Percentiles rank a stretch among this genome's conserved stretches.
phyloP scores from a whole-genome alignment of 2,888 invertebrate species.

The Yponomeuta cagnagella region DNA sequence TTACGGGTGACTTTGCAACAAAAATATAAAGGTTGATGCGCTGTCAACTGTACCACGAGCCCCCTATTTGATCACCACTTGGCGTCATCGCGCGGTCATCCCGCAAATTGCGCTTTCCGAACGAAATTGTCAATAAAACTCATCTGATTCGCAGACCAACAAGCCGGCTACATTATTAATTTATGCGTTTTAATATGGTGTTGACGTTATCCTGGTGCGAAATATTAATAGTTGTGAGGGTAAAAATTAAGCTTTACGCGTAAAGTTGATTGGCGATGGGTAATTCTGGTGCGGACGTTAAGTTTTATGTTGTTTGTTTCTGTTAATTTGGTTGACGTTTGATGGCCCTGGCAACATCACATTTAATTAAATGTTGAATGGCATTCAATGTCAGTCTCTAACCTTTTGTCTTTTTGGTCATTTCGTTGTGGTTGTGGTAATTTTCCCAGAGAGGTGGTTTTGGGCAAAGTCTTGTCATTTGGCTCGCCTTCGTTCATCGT shows the following conservation, averaged over 20 bases:
- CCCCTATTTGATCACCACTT: slow-evolving; percentile 71
- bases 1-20: no score
- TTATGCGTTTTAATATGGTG: slow-evolving; percentile 75
- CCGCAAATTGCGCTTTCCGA: slow-evolving; percentile 75
- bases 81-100: slow-evolving; percentile 65
- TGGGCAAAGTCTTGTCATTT: slow-evolving; percentile 42
- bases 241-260: slow-evolving; percentile 73
- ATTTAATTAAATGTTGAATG: neutral
- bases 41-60: slow-evolving; percentile 25
- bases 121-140: slow-evolving; percentile 76
- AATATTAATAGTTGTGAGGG: slow-evolving; percentile 74
- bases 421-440: neutral
- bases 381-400: neutral
- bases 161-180: slow-evolving; percentile 75
- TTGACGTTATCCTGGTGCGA: slow-evolving; percentile 71
- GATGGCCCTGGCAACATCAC: slow-evolving; percentile 20
- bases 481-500: slow-evolving; percentile 33
- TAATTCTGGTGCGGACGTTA: slow-evolving; percentile 55
- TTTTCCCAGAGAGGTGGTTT: slow-evolving; percentile 28
- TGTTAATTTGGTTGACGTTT: slow-evolving; percentile 61
- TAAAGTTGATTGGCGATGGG: slow-evolving; percentile 47
- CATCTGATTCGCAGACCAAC: slow-evolving; percentile 76
- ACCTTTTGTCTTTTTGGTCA: neutral
- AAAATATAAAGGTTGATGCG: no score
- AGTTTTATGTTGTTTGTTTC: slow-evolving; percentile 52